Conservation (phyloP, 2,888 invertebrate species). For the Caenorhabditis japonica region DNA sequence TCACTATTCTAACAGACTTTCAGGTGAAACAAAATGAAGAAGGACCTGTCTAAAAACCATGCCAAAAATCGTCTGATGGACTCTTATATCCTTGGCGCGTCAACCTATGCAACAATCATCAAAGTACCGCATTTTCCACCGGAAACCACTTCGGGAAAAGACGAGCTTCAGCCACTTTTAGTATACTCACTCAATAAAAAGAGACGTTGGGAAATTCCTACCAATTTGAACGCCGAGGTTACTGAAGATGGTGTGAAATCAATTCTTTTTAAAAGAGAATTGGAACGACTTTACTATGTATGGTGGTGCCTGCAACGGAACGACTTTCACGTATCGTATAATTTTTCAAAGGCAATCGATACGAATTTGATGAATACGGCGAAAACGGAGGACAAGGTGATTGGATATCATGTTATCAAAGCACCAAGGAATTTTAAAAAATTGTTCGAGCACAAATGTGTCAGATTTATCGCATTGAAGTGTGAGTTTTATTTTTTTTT, state of each 20-base stretch:
- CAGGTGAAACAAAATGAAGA: constrained; percentile 7
- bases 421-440: constrained; percentile 24
- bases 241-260: not conserved
- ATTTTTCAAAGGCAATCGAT: constrained; percentile 6
- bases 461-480: constrained; percentile 31
- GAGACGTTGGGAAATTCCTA: not conserved
- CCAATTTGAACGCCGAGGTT: too few relatives aligned
- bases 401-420: constrained; percentile 35
- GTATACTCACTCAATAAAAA: constrained; percentile 4
- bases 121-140: constrained; percentile 2
- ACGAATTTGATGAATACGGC: constrained; percentile 1
- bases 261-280: not conserved
- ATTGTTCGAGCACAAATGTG: constrained; percentile 29
- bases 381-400: constrained; percentile 22
- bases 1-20: too few relatives aligned
- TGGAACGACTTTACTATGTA: not conserved
- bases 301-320: constrained; percentile 11
- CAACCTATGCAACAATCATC: constrained; percentile 1
- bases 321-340: constrained; percentile 12
- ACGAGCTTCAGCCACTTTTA: not conserved
- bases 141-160: not conserved
- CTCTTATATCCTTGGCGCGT: not conserved
- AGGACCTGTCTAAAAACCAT: constrained; percentile 1
- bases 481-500: constrained; percentile 4
- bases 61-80: constrained; percentile 5